Conservation (phyloP, 2,888 invertebrate species). For the Urechis unicinctus region DNA sequence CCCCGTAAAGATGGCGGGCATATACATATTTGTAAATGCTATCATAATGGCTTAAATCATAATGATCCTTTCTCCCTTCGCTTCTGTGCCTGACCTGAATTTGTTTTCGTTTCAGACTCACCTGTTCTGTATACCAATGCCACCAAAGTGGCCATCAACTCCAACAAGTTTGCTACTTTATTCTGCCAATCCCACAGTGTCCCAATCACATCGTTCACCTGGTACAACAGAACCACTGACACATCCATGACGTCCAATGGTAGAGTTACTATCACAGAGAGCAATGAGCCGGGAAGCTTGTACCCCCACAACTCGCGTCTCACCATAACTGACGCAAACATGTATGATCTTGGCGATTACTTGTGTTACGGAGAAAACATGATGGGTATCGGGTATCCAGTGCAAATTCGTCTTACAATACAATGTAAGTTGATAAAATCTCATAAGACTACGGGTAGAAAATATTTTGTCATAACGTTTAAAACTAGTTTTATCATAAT, state of each 20-base stretch:
- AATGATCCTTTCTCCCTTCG: no score
- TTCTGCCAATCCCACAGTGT: neutral
- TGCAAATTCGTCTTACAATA: neutral
- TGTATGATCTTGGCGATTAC: conserved; percentile 1
- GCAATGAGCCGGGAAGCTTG: neutral
- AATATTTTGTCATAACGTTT: no score
- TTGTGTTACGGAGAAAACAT: neutral
- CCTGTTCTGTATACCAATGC: neutral
- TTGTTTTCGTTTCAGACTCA: neutral
- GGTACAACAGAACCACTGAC: conserved; percentile 2
- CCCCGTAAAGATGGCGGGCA: no score
- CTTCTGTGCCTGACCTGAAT: no score
- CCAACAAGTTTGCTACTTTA: neutral
- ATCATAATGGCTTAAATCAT: no score
- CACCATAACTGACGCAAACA: neutral
- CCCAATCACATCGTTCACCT: neutral
- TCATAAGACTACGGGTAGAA: no score
- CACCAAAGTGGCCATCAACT: neutral
- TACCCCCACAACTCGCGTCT: neutral
- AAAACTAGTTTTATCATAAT: no score
- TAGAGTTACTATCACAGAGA: neutral
- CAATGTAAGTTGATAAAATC: neutral
- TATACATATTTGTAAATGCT: no score
- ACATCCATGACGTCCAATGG: neutral
- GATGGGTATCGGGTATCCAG: neutral